These are phyloP conservation scores for Petrophora chlorosata DNA, from an alignment of 2,888 invertebrate genomes.

Conservation along the genomic window DNA sequence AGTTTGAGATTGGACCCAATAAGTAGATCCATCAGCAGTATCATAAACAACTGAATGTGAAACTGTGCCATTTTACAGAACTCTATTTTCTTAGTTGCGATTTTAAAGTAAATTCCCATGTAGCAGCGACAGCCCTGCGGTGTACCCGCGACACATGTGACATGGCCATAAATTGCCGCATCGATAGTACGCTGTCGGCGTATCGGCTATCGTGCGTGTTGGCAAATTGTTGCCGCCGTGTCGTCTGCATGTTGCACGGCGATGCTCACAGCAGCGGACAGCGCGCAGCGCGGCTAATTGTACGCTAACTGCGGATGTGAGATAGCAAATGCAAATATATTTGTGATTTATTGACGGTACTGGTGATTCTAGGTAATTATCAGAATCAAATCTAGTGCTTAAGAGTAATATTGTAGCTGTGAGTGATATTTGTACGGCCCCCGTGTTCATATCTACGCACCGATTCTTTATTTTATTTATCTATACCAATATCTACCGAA, in stretches of 20 bases:
- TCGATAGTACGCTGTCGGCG: not conserved
- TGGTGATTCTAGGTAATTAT: no score
- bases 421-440: no score
- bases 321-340: constrained; percentile 1
- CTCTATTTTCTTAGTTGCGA: not conserved
- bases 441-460: no score
- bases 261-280: constrained; percentile 18
- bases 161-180: constrained; percentile 10
- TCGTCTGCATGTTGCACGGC: not conserved
- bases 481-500: no score
- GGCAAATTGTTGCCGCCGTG: constrained; percentile 21
- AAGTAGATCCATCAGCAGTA: no score
- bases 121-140: not conserved
- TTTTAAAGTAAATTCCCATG: not conserved
- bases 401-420: no score
- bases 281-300: not conserved
- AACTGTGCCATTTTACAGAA: no score
- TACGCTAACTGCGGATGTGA: not conserved
- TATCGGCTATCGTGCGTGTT: not conserved
- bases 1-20: no score
- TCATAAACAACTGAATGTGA: no score
- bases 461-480: no score
- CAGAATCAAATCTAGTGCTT: no score
- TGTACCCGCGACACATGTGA: not conserved
- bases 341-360: constrained; percentile 7